Conservation (phyloP, 2,888 invertebrate genomes). For the Leucozona laternaria region DNA sequence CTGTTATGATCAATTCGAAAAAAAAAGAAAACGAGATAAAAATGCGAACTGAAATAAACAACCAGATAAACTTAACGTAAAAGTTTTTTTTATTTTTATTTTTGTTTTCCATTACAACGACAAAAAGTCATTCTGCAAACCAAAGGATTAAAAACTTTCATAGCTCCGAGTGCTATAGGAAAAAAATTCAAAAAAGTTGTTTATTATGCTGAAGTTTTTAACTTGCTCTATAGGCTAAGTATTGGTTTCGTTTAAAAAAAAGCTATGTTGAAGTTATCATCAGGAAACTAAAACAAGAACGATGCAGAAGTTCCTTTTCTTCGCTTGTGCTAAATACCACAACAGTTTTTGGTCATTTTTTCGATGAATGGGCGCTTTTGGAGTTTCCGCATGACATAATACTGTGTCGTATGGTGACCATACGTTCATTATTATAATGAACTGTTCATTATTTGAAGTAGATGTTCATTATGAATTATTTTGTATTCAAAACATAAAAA, state of each 20-base stretch:
- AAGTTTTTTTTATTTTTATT: constrained; percentile 34
- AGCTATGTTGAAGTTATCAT: not conserved
- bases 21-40: not conserved
- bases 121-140: constrained; percentile 32
- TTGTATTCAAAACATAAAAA: no score
- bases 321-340: no score
- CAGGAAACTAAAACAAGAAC: no score
- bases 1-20: constrained; percentile 34
- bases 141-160: constrained; percentile 53
- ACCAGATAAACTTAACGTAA: constrained; percentile 40
- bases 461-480: no score
- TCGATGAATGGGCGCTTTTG: no score
- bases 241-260: not conserved
- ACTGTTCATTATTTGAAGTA: no score
- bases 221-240: not conserved
- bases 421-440: no score
- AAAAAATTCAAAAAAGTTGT: not conserved
- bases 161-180: not conserved
- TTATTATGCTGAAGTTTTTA: not conserved
- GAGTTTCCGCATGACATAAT: no score
- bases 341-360: no score
- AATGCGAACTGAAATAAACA: constrained; percentile 34
- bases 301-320: no score
- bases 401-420: no score
- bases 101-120: constrained; percentile 12